Evolutionary conservation across 1,140 invertebrate genomes (phyloP), one percentile per base, ranked within the genome.

Genomic region (Scaptomyza montana): DNA sequence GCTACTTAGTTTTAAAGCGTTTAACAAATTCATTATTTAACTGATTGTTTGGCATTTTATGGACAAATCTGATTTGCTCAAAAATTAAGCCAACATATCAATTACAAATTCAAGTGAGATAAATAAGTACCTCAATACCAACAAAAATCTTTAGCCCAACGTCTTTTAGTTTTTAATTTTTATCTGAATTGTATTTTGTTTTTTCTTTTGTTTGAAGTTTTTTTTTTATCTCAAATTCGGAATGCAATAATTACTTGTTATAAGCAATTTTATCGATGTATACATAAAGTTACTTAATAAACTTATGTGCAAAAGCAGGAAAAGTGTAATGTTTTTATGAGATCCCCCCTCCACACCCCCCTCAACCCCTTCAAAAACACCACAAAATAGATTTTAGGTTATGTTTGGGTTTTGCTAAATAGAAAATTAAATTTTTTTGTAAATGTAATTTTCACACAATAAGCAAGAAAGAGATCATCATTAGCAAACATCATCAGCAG

Each of bases 271-370:
- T 1, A 25, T 1, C 9, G 21, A 46, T 72, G 36, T 51, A 65
- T 21, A 43, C 10, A 56, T 57, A 41, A 28, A 57, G 41, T 43
- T 56, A 63, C 33, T 49, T 49, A 56, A 65, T 57, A 53, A 30
- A 71, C 13, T 41, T 62, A 62, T 72, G 65, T 73, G 57, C 70
- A 73, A 68, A 73, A 16, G 51, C 57, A 67, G 64, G 64, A 68
- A 21, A 68, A 62, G 57, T 68, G 65, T 68, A 73, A 73, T 73
- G 39, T 62, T 68, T 47, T 61, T 30, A 39, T 49, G 8, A 33
- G 16, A 39, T 3, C 25, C 19, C 25, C 10, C 13, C 1, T 8
- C 10, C 33, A 12, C 43, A 16, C 36, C 39, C 21, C 50, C 43
- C 16, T 16, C 16, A 16, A 1, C 16, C 16, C 16, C 0, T 1